A percentile compares a stretch with the other conserved stretches of the same genome.
Evolutionary conservation across 1,140 invertebrate genomes (phyloP).

Genomic region (Achatina immaculata): DNA sequence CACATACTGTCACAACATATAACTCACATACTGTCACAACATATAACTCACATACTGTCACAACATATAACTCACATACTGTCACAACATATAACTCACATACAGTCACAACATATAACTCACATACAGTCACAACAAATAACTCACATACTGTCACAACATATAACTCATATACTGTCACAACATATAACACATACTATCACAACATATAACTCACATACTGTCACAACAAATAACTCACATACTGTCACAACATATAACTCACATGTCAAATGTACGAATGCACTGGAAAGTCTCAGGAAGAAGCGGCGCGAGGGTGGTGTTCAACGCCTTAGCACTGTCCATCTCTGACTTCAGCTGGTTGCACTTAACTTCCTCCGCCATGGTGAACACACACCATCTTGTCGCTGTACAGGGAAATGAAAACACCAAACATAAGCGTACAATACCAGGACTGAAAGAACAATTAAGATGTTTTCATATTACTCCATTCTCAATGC

Average conservation of each 20-base stretch:
- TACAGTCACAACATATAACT: background rate
- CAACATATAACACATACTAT: background rate
- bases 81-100: no score
- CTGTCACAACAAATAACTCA: no score
- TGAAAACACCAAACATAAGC: slow-evolving; percentile 27
- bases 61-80: no score
- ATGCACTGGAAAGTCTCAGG: slow-evolving; percentile 55
- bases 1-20: no score
- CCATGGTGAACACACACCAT: slow-evolving; percentile 87
- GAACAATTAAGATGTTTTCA: no score
- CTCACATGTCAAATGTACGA: slow-evolving; percentile 56
- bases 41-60: no score
- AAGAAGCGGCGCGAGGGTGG: slow-evolving; percentile 16
- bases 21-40: no score
- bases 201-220: background rate
- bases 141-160: background rate
- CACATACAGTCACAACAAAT: background rate
- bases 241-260: no score
- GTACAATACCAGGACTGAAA: no score
- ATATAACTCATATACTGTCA: background rate
- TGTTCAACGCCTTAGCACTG: slow-evolving; percentile 57
- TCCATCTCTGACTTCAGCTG: slow-evolving; percentile 87
- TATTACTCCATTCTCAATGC: no score
- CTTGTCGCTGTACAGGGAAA: slow-evolving; percentile 51
- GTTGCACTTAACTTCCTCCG: slow-evolving; percentile 90